These are phyloP conservation scores for Tetramorium simillimum DNA, from an alignment of 1,140 invertebrate genomes.

Conservation along the genomic window DNA sequence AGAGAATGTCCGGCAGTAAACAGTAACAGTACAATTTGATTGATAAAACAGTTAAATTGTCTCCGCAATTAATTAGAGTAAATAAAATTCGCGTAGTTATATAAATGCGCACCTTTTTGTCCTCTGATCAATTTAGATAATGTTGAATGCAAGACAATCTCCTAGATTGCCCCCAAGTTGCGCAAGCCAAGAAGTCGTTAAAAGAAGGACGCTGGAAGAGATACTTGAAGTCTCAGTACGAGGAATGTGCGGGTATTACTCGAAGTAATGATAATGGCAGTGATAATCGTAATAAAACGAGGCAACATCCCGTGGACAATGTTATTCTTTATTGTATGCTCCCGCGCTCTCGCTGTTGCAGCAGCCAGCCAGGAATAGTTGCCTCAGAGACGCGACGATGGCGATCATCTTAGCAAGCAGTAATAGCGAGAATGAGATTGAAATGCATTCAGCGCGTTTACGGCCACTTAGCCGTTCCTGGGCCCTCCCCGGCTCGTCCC, in stretches of 20 bases:
- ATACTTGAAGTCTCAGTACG: background rate
- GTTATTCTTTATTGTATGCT: slow-evolving; percentile 66
- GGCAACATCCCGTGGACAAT: slow-evolving; percentile 69
- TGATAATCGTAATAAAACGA: slow-evolving; percentile 73
- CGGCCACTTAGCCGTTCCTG: slow-evolving; percentile 62
- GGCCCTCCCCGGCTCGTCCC: slow-evolving; percentile 12
- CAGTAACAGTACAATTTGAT: background rate
- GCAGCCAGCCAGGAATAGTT: background rate
- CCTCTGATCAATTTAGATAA: slow-evolving; percentile 24
- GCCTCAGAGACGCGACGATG: background rate
- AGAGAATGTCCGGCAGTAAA: background rate
- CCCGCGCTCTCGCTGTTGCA: background rate
- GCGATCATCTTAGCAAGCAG: slow-evolving; percentile 63
- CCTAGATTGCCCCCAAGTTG: background rate
- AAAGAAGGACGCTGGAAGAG: background rate
- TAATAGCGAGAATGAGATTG: slow-evolving; percentile 71
- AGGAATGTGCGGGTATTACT: slow-evolving; percentile 42
- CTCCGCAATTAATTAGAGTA: background rate
- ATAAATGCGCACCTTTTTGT: background rate
- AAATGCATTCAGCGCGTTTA: slow-evolving; percentile 70
- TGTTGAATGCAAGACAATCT: slow-evolving; percentile 17
- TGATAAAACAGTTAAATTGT: background rate
- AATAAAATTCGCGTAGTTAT: background rate
- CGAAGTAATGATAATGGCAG: slow-evolving; percentile 71
- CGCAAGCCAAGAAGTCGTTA: background rate